These are phyloP conservation scores for Temnopleurus reevesii DNA, from an alignment of 53 echinoderm and acorn worm species.

Conservation along the genomic window DNA sequence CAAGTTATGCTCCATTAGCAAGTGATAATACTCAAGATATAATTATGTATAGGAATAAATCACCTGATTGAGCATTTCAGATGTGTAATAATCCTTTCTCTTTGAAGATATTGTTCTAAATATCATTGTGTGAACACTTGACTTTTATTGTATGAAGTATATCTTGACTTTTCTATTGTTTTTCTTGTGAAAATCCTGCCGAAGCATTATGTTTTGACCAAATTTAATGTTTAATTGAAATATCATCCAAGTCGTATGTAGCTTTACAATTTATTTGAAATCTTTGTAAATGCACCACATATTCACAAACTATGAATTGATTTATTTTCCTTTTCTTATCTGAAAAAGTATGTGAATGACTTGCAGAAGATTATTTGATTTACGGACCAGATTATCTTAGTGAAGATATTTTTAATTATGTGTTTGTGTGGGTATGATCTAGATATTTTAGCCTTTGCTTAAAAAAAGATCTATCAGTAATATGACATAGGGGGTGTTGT, in stretches of 20 bases:
- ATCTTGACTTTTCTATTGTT: background rate
- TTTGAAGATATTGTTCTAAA: no score
- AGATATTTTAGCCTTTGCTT: no score
- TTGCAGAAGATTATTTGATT: background rate
- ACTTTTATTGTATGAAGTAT: background rate
- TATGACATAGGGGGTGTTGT: no score
- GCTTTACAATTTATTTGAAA: background rate
- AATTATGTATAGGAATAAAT: no score
- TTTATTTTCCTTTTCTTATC: background rate
- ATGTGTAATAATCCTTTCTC: no score
- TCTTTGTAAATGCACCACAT: background rate
- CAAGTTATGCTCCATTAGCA: no score
- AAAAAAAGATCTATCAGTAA: no score
- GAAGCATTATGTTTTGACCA: slow-evolving; percentile 13
- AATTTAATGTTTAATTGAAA: background rate
- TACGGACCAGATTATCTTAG: background rate
- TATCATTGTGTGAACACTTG: no score
- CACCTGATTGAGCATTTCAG: no score
- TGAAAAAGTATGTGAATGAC: background rate
- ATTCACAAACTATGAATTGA: background rate
- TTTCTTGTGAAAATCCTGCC: background rate
- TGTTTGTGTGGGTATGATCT: background rate
- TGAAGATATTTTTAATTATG: background rate
- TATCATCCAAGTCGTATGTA: background rate
- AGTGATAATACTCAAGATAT: no score